phyloP scores from a whole-genome alignment of 37 sponge, comb jelly and placozoan genomes.

The Ianthella basta region DNA sequence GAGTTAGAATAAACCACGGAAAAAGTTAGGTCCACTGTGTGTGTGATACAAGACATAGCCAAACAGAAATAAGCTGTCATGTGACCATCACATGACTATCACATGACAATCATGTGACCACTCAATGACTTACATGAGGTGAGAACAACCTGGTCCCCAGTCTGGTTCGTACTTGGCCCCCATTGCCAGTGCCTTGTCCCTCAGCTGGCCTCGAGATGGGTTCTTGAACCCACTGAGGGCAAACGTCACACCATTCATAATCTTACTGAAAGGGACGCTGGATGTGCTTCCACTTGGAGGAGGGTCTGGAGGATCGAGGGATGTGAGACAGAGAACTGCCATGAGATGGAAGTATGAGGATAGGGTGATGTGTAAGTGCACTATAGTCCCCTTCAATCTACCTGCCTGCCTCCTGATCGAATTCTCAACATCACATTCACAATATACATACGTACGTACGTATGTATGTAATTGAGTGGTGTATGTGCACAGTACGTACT shows the following conservation, averaged over 20 bases:
- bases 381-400: too few species aligned
- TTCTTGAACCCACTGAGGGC: conserved; percentile 95
- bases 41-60: too few species aligned
- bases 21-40: not conserved
- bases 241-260: conserved; percentile 73
- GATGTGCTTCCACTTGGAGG: not conserved
- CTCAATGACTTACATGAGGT: conserved; percentile 72
- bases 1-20: not conserved
- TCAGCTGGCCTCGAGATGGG: conserved; percentile 78
- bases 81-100: not conserved
- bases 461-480: too few species aligned
- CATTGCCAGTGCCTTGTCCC: conserved; percentile 80
- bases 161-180: conserved; percentile 82
- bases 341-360: not conserved
- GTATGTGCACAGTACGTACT: too few species aligned
- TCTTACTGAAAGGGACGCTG: not conserved
- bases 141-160: conserved; percentile 84
- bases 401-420: too few species aligned
- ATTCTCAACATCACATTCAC: too few species aligned
- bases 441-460: too few species aligned
- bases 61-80: too few species aligned
- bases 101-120: not conserved
- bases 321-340: not conserved
- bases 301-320: not conserved
- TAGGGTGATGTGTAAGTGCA: too few species aligned